Conservation (phyloP, 2,797 vertebrate genomes). For the Xyrichtys novacula region DNA sequence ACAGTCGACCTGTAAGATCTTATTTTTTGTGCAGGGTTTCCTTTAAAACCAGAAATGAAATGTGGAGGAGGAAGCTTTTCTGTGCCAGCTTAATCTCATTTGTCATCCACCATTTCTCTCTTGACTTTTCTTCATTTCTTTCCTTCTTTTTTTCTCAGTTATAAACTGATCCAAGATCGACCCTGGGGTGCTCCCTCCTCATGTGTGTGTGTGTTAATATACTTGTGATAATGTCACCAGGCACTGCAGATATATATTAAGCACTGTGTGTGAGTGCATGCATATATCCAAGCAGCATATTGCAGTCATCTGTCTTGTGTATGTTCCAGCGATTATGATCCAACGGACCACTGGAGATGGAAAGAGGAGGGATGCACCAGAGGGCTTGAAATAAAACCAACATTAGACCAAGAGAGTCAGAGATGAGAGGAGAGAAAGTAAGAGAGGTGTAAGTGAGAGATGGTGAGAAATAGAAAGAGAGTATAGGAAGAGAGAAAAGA, state of each 20-base stretch:
- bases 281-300: slow-evolving; percentile 32
- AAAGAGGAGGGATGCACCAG: not conserved
- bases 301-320: slow-evolving; percentile 42
- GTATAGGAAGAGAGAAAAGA: not conserved
- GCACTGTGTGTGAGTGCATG: not conserved
- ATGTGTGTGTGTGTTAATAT: slow-evolving; percentile 5
- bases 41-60: not conserved
- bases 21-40: not conserved
- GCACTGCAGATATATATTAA: not conserved
- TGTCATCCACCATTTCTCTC: not conserved
- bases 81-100: not conserved
- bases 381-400: slow-evolving; percentile 33
- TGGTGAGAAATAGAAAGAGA: not conserved
- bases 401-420: slow-evolving; percentile 2
- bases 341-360: slow-evolving; percentile 9
- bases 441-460: not conserved
- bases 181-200: not conserved
- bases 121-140: not conserved
- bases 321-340: slow-evolving; percentile 34
- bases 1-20: not conserved
- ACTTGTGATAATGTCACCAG: not conserved
- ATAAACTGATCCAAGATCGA: not conserved
- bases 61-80: not conserved
- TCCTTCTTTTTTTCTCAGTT: not conserved
- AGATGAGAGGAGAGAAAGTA: not conserved